Evolutionary conservation across 2,113 vertebrate species (phyloP), one percentile per base, ranked within the genome.

Genomic region (Mormoops blainvillei): DNA sequence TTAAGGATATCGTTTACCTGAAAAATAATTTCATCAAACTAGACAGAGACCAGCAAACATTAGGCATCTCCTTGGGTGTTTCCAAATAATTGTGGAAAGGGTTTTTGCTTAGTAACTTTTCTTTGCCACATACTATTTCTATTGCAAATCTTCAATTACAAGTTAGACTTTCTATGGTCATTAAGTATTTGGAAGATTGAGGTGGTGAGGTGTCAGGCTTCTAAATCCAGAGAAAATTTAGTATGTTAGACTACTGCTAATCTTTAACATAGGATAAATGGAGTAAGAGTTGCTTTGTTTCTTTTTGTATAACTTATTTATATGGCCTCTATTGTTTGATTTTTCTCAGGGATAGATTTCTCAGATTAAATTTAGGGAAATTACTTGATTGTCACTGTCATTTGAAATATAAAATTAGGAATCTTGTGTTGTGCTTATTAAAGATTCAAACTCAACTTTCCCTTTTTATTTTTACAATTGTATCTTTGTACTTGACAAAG

Each of bases 341-440:
- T 52, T 89, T 92, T 70, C 43, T 89, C 28, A 93, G 9, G 0
- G 4, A 18, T 61, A 71, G 73, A 41, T 70, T 90, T 83, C 83
- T 87, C 12, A 87, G n/a, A 82, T 91, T 91, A 87, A 81, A 74
- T 54, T 86, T 41, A 73, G 38, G 26, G 7, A 58, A 58, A 76
- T 74, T 91, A 85, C 48, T 78, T 95, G 22, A 43, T 67, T 74
- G 70, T 81, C 76, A 31, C 41, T 41, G 2, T 93, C 24, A 24
- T 94, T 86, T 90, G 38, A 86, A 94, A 45, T 52, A 36, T 81
- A 74, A 74, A 93, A 73, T 93, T 89, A 81, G 19, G 20, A 33
- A 61, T 58, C n/a, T 71, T 91, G 11, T 86, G 9, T 10, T 70
- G 43, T 90, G 16, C 67, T 87, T 61, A 87, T 45, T 91, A 80